A percentile compares a stretch with the other conserved stretches of the same genome.
Conservation (phyloP, 2,113 vertebrate genomes). For the Emydura subglobosa region DNA sequence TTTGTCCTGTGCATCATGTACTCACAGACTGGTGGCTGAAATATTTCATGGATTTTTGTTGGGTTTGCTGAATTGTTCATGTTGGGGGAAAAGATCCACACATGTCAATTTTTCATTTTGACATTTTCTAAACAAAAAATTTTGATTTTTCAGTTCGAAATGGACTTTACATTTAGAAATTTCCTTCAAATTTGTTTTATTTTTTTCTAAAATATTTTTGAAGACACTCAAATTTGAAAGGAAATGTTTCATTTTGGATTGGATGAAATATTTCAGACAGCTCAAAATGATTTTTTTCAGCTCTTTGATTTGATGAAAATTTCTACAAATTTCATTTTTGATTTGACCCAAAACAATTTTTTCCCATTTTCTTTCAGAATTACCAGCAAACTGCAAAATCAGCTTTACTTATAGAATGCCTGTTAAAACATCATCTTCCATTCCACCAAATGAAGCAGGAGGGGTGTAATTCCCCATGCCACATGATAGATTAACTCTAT, state of each 20-base stretch:
- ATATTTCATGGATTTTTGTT: background rate
- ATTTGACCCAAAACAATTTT: background rate
- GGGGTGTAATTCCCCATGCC: background rate
- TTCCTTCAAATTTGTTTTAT: background rate
- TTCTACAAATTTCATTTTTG: background rate
- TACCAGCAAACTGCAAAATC: background rate
- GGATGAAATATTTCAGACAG: background rate
- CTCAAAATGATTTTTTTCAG: background rate
- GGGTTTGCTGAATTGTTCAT: background rate
- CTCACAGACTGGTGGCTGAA: background rate
- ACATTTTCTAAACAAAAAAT: background rate
- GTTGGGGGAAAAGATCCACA: background rate
- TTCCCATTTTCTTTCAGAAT: background rate
- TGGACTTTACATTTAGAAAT: no score
- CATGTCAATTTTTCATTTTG: background rate
- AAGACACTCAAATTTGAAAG: background rate
- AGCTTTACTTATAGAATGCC: background rate
- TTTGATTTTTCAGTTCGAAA: background rate
- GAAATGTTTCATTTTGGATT: background rate
- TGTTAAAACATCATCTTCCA: background rate
- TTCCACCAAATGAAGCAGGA: background rate
- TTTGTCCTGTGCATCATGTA: background rate
- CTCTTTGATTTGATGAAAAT: background rate
- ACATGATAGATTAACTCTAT: background rate
- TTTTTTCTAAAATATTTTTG: background rate